Evolutionary conservation across 2,888 invertebrate species (phyloP), one percentile per base, ranked within the genome.

Genomic region (Leptopilina syphax): DNA sequence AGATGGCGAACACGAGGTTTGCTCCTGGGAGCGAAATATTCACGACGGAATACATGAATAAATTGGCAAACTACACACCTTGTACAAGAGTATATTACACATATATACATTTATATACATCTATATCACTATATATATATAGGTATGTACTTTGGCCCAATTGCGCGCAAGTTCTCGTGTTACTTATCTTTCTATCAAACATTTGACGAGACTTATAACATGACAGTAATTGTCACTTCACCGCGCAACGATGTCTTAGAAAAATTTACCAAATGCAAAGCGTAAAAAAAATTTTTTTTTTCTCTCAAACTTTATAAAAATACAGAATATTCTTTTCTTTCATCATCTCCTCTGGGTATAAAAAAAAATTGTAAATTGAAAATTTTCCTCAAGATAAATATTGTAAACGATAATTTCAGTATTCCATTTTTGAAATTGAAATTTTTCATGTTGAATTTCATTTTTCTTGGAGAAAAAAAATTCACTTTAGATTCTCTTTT

Each of bases 21-120:
- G 77, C 81, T 81, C 83, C 82, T 77, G 82, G 80, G 83, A 83
- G 81, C 77, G 80, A 12, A 83, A 81, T 82, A 83, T 73, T 54
- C 83, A 78, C 79, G 80, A 80, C 79, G 78, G 83, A 82, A 82
- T 83, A 83, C 82, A 83, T 83, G 83, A 82, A 83, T 83, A 82
- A 82, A 83, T 83, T 82, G 82, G 81, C 83, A 82, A 79, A 81
- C 77, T 67, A 80, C 81, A 80, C 76, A 80, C 80, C 81, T 82
- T 80, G 79, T 65, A 80, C 77, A 27, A 34, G 41, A 41, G 80
- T 80, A 83, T 83, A 80, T 76, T 70, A 79, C 81, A 81, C 81
- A 8, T 78, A 80, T 80, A 78, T 81, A 54, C 10, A 54, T 44
- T 2, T 44, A 44, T 44, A 44, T 44, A 44, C 4, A 44, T 44